A percentile compares a stretch with the other conserved stretches of the same genome.
Evolutionary conservation across 2,888 invertebrate species (phyloP).

Genomic region (Charanyca ferruginea): DNA sequence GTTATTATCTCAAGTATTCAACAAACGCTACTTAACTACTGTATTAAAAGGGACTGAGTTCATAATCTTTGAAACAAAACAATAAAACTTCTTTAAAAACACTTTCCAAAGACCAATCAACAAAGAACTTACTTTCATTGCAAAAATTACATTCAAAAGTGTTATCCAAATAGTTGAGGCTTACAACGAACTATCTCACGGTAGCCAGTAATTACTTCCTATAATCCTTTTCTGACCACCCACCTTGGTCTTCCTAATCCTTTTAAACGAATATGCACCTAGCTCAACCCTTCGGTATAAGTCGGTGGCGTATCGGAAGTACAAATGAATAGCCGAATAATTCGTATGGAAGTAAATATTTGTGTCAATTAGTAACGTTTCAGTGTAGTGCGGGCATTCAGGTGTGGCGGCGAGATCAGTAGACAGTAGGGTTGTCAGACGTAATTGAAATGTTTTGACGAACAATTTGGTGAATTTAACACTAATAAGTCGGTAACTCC

Average conservation of each 20-base stretch:
- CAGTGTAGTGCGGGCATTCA: conserved; percentile 14
- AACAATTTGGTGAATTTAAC: conserved; percentile 12
- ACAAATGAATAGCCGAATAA: conserved; percentile 61
- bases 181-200: conserved; percentile 46
- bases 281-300: conserved; percentile 20
- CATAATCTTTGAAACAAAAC: conserved; percentile 20
- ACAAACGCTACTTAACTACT: conserved; percentile 38
- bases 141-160: conserved; percentile 31
- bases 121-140: conserved; percentile 34
- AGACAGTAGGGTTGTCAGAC: conserved; percentile 12
- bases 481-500: conserved; percentile 8
- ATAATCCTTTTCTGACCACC: conserved; percentile 65
- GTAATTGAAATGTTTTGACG: conserved; percentile 52
- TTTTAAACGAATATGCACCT: conserved; percentile 31
- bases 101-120: conserved; percentile 19
- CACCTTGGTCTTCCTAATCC: conserved; percentile 45
- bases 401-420: conserved; percentile 44
- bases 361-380: conserved; percentile 68
- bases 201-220: conserved; percentile 62
- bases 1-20: conserved; percentile 21
- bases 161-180: conserved; percentile 35
- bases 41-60: conserved; percentile 5
- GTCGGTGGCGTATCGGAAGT: conserved; percentile 32
- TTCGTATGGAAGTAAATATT: conserved; percentile 71
- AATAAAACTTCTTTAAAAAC: conserved; percentile 13